Conservation (phyloP, 2,797 vertebrate species). For the Neoniphon sammara region DNA sequence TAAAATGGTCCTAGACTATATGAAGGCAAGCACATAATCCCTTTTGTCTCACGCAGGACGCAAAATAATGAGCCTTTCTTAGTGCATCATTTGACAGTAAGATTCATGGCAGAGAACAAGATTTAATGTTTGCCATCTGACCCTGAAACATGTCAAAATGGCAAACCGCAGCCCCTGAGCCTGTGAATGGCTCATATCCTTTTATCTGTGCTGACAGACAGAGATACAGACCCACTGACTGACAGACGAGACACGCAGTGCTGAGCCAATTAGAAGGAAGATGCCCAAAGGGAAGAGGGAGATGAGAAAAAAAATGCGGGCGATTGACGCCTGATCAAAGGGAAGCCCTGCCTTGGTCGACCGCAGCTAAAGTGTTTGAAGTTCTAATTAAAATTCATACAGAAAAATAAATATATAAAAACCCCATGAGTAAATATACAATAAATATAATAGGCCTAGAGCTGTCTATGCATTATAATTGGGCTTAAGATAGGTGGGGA, state of each 20-base stretch:
- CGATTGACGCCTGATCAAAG: constrained; percentile 82
- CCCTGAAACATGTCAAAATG: constrained; percentile 51
- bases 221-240: constrained; percentile 68
- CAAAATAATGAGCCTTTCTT: background rate
- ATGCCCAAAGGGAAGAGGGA: constrained; percentile 71
- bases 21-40: constrained; percentile 7
- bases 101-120: constrained; percentile 32
- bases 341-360: constrained; percentile 70
- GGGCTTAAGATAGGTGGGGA: constrained; percentile 35
- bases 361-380: constrained; percentile 78
- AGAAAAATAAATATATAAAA: constrained; percentile 79
- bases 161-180: constrained; percentile 34
- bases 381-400: constrained; percentile 82
- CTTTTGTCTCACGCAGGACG: constrained; percentile 12
- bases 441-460: constrained; percentile 72
- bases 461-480: constrained; percentile 63
- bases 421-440: constrained; percentile 72
- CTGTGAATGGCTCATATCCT: constrained; percentile 54
- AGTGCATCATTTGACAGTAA: constrained; percentile 26
- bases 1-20: constrained; percentile 7
- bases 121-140: constrained; percentile 53
- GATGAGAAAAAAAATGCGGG: constrained; percentile 61
- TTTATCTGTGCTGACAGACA: constrained; percentile 75
- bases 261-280: constrained; percentile 78
- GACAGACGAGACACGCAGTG: constrained; percentile 68